These are phyloP conservation scores for Pissodes strobi DNA, from an alignment of 1,140 invertebrate species.

Conservation along the genomic window DNA sequence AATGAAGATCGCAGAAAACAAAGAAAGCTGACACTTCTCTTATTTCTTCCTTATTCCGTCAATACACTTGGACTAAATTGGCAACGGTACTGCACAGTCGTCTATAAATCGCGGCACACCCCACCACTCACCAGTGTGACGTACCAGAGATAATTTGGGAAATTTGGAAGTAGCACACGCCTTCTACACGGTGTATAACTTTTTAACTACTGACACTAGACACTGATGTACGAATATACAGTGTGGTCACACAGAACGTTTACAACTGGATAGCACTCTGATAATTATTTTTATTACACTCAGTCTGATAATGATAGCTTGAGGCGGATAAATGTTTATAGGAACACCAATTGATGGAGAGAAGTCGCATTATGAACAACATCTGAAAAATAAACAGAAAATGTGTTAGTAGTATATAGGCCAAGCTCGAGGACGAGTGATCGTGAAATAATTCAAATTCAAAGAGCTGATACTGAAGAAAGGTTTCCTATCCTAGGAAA, in stretches of 20 bases:
- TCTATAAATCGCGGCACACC: slow-evolving; percentile 11
- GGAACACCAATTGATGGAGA: slow-evolving; percentile 43
- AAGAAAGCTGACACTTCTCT: slow-evolving; percentile 21
- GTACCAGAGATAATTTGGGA: too few species aligned
- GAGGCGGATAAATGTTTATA: slow-evolving; percentile 42
- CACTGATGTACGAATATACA: too few species aligned
- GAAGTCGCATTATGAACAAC: slow-evolving; percentile 44
- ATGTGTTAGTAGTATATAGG: slow-evolving; percentile 1
- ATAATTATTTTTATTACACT: slow-evolving; percentile 35
- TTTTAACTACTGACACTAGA: too few species aligned
- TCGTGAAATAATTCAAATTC: too few species aligned
- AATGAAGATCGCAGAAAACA: slow-evolving; percentile 38
- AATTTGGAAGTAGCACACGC: too few species aligned
- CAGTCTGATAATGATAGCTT: slow-evolving; percentile 44
- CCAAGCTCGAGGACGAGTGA: too few species aligned
- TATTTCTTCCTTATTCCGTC: too few species aligned
- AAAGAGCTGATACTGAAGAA: too few species aligned
- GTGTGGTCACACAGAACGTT: too few species aligned
- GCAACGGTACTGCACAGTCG: slow-evolving; percentile 9
- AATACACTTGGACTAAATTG: slow-evolving; percentile 4
- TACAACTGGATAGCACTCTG: slow-evolving; percentile 1
- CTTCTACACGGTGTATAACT: too few species aligned
- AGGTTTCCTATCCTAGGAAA: too few species aligned
- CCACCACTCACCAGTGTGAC: slow-evolving; percentile 10
- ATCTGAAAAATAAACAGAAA: slow-evolving; percentile 32